Conservation (phyloP, 2,797 vertebrate genomes). For the Siniperca scherzeri region DNA sequence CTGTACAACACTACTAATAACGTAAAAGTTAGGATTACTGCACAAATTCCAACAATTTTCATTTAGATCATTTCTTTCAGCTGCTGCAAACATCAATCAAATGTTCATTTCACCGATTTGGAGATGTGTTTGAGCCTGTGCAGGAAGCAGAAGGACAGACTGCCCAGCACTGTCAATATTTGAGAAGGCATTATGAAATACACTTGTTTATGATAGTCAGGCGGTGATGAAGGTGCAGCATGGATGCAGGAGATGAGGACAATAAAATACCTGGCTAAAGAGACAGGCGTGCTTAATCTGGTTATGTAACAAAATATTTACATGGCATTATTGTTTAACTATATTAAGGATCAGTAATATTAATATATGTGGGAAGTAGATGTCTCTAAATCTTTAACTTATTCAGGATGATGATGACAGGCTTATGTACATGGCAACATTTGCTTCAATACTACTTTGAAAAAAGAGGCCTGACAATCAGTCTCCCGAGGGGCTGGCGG, state of each 20-base stretch:
- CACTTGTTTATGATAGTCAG: constrained; percentile 75
- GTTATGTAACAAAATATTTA: constrained; percentile 53
- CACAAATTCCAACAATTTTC: background rate
- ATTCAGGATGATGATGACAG: constrained; percentile 6
- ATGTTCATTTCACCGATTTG: constrained; percentile 29
- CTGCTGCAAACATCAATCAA: constrained; percentile 26
- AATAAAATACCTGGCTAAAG: constrained; percentile 68
- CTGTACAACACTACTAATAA: background rate
- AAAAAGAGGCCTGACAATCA: constrained; percentile 60
- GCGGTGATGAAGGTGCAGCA: constrained; percentile 71
- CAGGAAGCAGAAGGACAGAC: constrained; percentile 54
- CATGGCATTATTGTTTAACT: constrained; percentile 53
- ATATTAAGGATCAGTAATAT: constrained; percentile 36
- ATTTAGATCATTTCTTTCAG: background rate
- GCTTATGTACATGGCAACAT: constrained; percentile 9
- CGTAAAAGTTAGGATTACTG: background rate
- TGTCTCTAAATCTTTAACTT: background rate
- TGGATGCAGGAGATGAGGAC: constrained; percentile 61
- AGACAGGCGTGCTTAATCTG: constrained; percentile 24
- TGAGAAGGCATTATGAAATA: constrained; percentile 82
- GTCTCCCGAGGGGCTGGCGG: constrained; percentile 53
- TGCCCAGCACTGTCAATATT: constrained; percentile 80
- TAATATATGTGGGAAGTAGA: background rate
- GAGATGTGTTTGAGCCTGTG: constrained; percentile 46
- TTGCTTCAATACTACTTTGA: constrained; percentile 55